These are phyloP conservation scores for Bambusicola thoracicus DNA, from an alignment of 2,113 vertebrate species.

Conservation along the genomic window DNA sequence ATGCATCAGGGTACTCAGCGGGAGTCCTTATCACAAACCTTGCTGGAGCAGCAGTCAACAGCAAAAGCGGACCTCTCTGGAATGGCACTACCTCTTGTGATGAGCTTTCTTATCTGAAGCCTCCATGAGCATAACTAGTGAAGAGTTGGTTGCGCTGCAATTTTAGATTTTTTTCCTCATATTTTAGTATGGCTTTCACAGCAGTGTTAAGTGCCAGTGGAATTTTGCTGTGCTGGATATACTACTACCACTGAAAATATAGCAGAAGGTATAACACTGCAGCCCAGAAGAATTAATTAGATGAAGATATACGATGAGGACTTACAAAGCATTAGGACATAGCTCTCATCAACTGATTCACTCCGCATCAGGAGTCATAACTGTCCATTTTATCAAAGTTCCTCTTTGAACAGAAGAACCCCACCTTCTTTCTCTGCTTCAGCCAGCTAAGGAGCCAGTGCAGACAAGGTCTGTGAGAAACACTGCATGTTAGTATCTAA, in stretches of 20 bases:
- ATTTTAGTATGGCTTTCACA: not conserved
- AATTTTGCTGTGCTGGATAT: not conserved
- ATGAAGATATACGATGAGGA: not conserved
- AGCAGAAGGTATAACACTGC: not conserved
- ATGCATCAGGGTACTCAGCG: not conserved
- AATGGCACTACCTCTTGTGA: not conserved
- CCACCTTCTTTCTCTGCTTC: not conserved
- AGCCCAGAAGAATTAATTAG: not conserved
- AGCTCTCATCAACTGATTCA: not conserved
- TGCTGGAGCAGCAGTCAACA: not conserved
- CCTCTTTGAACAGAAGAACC: not conserved
- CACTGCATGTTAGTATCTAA: fast-evolving
- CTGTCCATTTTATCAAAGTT: not conserved
- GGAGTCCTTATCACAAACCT: not conserved
- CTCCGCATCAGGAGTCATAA: not conserved
- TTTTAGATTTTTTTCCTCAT: not conserved
- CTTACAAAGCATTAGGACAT: not conserved
- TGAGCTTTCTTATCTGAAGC: not conserved
- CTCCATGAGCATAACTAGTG: slow-evolving; percentile 4
- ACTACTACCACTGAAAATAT: fast-evolving
- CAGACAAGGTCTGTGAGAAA: not conserved
- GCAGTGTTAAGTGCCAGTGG: not conserved
- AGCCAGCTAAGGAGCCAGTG: not conserved
- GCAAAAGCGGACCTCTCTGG: not conserved
- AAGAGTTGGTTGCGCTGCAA: slow-evolving; percentile 11